Percentiles rank a stretch among this genome's conserved stretches.
phyloP scores from a whole-genome alignment of 2,888 invertebrate species.

The Caenorhabditis sp. region DNA sequence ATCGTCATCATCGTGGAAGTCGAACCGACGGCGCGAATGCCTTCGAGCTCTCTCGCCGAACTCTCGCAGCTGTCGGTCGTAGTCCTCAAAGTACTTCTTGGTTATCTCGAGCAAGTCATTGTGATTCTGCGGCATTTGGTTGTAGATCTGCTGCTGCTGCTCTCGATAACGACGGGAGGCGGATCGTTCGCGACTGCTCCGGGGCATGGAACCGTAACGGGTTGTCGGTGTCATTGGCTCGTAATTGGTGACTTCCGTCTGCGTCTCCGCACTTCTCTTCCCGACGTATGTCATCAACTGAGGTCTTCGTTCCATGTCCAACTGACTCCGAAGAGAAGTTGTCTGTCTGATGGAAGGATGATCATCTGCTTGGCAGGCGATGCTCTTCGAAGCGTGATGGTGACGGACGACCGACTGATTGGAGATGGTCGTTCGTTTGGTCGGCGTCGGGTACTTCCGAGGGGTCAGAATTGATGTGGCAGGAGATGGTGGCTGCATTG shows the following conservation, averaged over 20 bases:
- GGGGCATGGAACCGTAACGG: conserved; percentile 41
- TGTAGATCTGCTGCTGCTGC: conserved; percentile 42
- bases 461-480: conserved; percentile 42
- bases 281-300: conserved; percentile 53
- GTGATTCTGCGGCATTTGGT: conserved; percentile 57
- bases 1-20: conserved; percentile 81
- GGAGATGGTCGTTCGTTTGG: conserved; percentile 20
- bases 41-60: conserved; percentile 53
- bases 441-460: conserved; percentile 24
- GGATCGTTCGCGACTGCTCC: conserved; percentile 33
- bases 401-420: conserved; percentile 6
- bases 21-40: conserved; percentile 53
- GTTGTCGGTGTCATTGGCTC: conserved; percentile 35
- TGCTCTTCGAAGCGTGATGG: conserved; percentile 22
- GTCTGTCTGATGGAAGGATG: conserved; percentile 33
- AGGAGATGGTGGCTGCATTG: conserved; percentile 57
- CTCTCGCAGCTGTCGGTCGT: conserved; percentile 73
- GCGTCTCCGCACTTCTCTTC: conserved; percentile 64
- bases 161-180: conserved; percentile 48
- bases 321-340: conserved; percentile 61
- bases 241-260: conserved; percentile 62
- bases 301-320: conserved; percentile 55
- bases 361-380: conserved; percentile 48
- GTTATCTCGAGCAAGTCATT: conserved; percentile 73
- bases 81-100: conserved; percentile 73